Evolutionary conservation across 2,113 vertebrate genomes (phyloP).

Genomic region (Damaliscus lunatus): DNA sequence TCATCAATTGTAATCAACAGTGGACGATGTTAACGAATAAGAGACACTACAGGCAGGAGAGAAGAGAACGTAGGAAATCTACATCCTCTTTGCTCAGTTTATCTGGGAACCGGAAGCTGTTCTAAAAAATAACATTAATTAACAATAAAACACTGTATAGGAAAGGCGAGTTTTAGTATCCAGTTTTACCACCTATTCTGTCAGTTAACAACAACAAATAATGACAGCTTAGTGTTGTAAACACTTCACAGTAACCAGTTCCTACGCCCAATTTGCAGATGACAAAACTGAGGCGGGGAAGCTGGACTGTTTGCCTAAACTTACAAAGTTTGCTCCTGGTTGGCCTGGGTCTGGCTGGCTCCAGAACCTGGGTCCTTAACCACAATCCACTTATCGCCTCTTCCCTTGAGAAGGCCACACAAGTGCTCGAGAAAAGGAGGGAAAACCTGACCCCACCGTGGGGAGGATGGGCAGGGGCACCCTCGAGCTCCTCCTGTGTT

Average conservation of each 20-base stretch:
- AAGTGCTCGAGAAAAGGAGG: no score
- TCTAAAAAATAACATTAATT: not conserved
- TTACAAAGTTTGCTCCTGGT: not conserved
- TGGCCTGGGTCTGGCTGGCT: not conserved
- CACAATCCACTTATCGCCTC: rapidly evolving
- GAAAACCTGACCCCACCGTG: no score
- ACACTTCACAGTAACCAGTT: not conserved
- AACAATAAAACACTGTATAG: not conserved
- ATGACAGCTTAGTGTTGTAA: not conserved
- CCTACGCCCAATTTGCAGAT: not conserved
- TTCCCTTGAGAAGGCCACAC: rapidly evolving
- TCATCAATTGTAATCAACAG: rapidly evolving
- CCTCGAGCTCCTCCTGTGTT: not conserved
- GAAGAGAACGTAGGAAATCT: rapidly evolving
- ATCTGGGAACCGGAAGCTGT: not conserved
- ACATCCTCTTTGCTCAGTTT: not conserved
- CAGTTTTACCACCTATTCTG: not conserved
- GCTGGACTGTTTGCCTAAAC: not conserved
- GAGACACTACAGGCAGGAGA: not conserved
- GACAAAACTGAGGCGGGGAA: not conserved
- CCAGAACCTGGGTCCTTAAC: not conserved
- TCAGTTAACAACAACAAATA: not conserved
- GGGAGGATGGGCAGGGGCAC: rapidly evolving
- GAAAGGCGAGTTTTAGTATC: not conserved
- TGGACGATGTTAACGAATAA: not conserved